Evolutionary conservation across 2,113 vertebrate genomes (phyloP), one percentile per base, ranked within the genome.

Genomic region (Agapornis roseicollis): DNA sequence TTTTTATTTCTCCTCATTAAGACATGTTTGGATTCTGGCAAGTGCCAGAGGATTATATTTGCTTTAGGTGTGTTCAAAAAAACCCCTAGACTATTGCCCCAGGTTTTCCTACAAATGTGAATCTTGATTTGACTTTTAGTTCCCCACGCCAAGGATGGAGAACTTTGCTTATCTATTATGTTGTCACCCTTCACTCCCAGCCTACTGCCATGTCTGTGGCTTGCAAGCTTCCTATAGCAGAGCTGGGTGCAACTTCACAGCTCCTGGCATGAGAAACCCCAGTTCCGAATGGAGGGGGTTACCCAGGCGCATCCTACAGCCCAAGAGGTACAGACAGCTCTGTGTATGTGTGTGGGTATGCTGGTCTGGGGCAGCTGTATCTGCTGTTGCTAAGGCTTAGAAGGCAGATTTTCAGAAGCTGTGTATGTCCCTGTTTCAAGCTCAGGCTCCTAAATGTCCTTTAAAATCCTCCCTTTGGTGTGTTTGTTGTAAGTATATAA

Each of bases 271-370:
- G 8, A 39, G 14, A 15, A 20, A 8, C 4, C 10, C 2, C 1
- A 49, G 8, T 17, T 19, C 69, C 25, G 39, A 61, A 39, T 3
- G n/a, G 35, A 44, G 16, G 52, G 12, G 53, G 0, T 49, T 65
- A 35, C 23, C 24, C 46, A 0, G 1, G 35, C 29, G 61, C 29
- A 65, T 60, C 61, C n/a, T 24, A 2, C 1, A 11, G 68, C 31
- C 31, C 53, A 53, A 24, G 53, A 61, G 25, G 52, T 0, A 4
- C 61, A 49, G 37, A 28, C 15, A 49, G 31, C 29, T 29, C 7
- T 3, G 3, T 2, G 9, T 5, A 5, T 3, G 17, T 24, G 13
- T 27, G 17, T 20, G 13, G 28, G 2, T 17, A 7, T 37, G 20
- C 35, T 66, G 50, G 13, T 60, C 39, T 27, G 10, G 28, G 22